These are phyloP conservation scores for Thaleichthys pacificus DNA, from an alignment of 2,797 vertebrate genomes.

Conservation along the genomic window DNA sequence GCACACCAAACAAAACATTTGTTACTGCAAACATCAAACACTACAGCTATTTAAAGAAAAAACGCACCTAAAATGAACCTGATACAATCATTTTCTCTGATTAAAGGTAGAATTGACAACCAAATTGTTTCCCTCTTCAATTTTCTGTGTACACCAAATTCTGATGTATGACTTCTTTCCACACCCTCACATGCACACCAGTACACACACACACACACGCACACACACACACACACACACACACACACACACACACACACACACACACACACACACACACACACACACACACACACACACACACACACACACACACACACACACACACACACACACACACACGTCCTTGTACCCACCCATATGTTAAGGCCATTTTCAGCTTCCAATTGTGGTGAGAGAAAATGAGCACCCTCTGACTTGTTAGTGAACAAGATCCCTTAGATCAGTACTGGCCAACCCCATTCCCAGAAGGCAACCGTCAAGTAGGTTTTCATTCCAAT, in stretches of 20 bases:
- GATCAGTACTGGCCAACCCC: too few relatives aligned
- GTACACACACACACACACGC: not conserved
- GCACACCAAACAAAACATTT: slow-evolving; percentile 76
- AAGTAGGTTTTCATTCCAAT: too few relatives aligned
- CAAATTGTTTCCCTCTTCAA: slow-evolving; percentile 13
- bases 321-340: not conserved
- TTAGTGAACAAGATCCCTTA: too few relatives aligned
- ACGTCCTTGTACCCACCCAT: slow-evolving; percentile 5
- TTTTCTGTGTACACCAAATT: slow-evolving; percentile 33
- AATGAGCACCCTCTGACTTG: slow-evolving; percentile 2
- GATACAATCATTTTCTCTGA: slow-evolving; percentile 34
- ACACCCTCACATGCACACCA: slow-evolving; percentile 21
- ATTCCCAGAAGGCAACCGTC: too few relatives aligned
- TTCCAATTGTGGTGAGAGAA: slow-evolving; percentile 76
- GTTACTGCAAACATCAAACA: slow-evolving; percentile 78
- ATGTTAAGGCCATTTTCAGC: slow-evolving; percentile 57
- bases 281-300: slow-evolving; percentile 13
- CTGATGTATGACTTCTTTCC: slow-evolving; percentile 38
- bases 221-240: not conserved
- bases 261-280: slow-evolving; percentile 3
- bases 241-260: not conserved
- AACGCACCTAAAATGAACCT: slow-evolving; percentile 86
- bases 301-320: slow-evolving; percentile 25
- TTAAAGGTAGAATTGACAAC: slow-evolving; percentile 25
- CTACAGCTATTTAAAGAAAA: slow-evolving; percentile 66